Base-by-base conservation (phyloP, 2,888 invertebrate genomes). In the Aleiodes alternator region DNA sequence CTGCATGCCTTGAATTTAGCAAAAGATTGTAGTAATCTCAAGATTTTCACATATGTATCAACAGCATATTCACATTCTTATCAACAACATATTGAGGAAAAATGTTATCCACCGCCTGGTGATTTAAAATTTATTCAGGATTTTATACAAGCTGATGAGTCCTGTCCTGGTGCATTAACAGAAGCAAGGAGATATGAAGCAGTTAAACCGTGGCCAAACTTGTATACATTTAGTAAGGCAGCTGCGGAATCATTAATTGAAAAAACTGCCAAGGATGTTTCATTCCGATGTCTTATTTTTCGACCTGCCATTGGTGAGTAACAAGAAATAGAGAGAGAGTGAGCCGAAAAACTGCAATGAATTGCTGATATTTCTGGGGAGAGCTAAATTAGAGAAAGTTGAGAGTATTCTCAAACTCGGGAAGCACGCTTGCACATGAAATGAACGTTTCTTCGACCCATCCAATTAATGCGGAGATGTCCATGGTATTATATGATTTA, bases 11-110 rank as follows among this genome's bases (percentile, higher is more conserved):
- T 86, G 50, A 84, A 85, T 55, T 75, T 87, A 38, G 85, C 84
- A 5, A 77, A 31, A 55, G 78, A 81, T 0, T 87, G 86, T 66
- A 76, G 71, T 9, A 77, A 78, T 4, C 76, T 87, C 3, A 61
- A 76, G 34, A 77, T 78, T 4, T 87, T 85, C 56, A 23, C 81
- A 5, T 82, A 85, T 56, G 77, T 86, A 5, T 87, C 87, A 5
- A 82, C 85, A 9, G 84, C 83, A 2, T 87, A 78, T 72, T 81
- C 86, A 0, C 83, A 85, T 56, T 77, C 78, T 59, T 82, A 84
- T 57, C 69, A 70, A 3, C 7, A 69, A 29, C 71, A 78, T 8
- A 75, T 83, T 29, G 82, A 85, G 34, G 87, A 87, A n/a, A 80
- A 80, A 43, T 85, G 84, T 78, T 85, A 86, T 76, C 69, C 80